These are phyloP conservation scores for Pteropus rufus DNA, from an alignment of 2,797 vertebrate species.

Conservation along the genomic window DNA sequence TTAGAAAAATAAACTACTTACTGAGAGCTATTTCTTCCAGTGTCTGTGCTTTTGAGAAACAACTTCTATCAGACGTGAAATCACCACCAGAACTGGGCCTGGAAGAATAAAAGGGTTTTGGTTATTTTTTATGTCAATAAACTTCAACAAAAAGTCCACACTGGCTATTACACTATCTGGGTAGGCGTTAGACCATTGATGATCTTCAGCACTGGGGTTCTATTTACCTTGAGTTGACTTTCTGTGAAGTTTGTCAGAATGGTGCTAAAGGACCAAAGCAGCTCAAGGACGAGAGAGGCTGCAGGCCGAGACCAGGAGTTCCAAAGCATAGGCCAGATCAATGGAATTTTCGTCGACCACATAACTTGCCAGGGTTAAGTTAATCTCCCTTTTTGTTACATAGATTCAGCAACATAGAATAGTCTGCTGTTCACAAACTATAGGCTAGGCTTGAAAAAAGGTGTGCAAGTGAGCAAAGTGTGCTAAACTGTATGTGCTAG, in stretches of 20 bases:
- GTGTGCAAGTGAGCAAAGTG: background rate
- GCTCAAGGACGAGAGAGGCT: background rate
- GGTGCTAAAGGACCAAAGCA: background rate
- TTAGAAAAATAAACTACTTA: slow-evolving; percentile 42
- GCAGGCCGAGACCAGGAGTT: background rate
- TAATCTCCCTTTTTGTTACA: background rate
- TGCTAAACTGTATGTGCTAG: background rate
- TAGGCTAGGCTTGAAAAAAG: background rate
- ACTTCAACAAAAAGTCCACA: background rate
- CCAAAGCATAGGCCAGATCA: background rate
- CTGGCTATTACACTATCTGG: background rate
- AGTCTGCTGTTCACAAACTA: background rate
- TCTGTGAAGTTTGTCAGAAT: background rate
- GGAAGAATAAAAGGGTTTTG: background rate
- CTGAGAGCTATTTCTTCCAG: background rate
- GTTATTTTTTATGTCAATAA: slow-evolving; percentile 8
- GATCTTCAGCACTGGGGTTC: background rate
- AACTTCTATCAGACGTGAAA: slow-evolving; percentile 1
- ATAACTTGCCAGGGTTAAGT: background rate
- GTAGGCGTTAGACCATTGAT: background rate
- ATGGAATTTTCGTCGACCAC: background rate
- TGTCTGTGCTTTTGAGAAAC: background rate
- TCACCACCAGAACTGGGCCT: slow-evolving; percentile 4
- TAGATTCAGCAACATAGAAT: background rate
- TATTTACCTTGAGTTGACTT: background rate